Evolutionary conservation across 2,797 vertebrate genomes (phyloP).

Genomic region (Spinibarbus caldwelli): DNA sequence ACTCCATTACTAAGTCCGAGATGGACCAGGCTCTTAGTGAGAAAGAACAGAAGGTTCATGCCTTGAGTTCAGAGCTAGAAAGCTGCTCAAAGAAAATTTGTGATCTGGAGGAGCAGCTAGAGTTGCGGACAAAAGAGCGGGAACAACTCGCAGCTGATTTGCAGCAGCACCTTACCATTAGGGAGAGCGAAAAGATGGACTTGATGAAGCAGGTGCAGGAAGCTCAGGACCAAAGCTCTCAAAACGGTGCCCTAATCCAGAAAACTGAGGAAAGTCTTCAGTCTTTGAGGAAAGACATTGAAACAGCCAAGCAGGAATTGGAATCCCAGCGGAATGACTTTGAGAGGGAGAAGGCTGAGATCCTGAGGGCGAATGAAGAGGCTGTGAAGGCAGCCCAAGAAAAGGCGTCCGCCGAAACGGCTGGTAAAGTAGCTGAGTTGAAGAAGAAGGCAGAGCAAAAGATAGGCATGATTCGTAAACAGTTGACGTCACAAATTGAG

Average conservation of each 20-base stretch:
- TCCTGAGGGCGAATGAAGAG: conserved; percentile 81
- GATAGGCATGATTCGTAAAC: conserved; percentile 88
- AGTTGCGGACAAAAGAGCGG: conserved; percentile 80
- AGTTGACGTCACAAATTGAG: conserved; percentile 86
- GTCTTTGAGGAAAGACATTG: conserved; percentile 80
- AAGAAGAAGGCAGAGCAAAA: conserved; percentile 98
- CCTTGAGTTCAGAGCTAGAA: conserved; percentile 83
- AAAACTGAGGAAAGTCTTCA: conserved; percentile 80
- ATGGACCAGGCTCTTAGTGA: conserved; percentile 84
- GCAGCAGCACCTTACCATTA: conserved; percentile 74
- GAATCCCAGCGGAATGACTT: conserved; percentile 79
- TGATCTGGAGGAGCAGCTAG: conserved; percentile 83
- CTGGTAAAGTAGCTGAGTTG: conserved; percentile 84
- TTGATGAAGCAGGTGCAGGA: conserved; percentile 80
- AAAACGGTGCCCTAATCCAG: conserved; percentile 76
- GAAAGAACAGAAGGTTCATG: conserved; percentile 82
- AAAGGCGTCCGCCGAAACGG: conserved; percentile 79
- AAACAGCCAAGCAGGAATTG: conserved; percentile 75
- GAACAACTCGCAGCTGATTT: conserved; percentile 79
- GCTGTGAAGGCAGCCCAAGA: conserved; percentile 83
- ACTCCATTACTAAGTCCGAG: conserved; percentile 84
- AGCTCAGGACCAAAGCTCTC: conserved; percentile 74
- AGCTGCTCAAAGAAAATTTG: conserved; percentile 73
- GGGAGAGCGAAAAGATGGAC: conserved; percentile 78
- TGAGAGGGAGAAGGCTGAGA: conserved; percentile 74